Evolutionary conservation across 2,113 vertebrate species (phyloP), one percentile per base, ranked within the genome.

Genomic region (Xenotilapia caudafasciata): DNA sequence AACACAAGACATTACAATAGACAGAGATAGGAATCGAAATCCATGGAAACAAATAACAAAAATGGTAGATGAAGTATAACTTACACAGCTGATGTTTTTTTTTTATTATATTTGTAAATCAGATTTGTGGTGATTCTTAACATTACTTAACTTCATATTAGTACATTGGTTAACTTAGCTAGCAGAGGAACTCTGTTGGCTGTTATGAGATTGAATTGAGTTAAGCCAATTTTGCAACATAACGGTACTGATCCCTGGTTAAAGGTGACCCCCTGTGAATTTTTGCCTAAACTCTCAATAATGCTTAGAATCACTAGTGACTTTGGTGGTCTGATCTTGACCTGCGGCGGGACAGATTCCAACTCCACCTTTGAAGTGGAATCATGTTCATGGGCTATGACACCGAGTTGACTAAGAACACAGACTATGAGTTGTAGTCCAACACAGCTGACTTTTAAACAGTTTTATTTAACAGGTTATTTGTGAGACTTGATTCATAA

Each of bases 71-170:
- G 68, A 73, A 73, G 68, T 15, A 26, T 26, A 73, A 45, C 38
- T 45, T 73, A 26, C 38, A 73, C 8, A 21, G 13, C 5, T 9
- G 13, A 73, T 42, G 2, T 0, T 9, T 55, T 23, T 13, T 9
- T 1, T 2, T 0, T 1, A 10, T 26, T 26, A 13, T 73, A 10
- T 15, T 26, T 42, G 38, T 73, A 45, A 73, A 73, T 73, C 38
- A 73, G n/a, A 73, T 45, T 45, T 45, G 8, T 26, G 13, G 38
- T 45, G 8, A 73, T 73, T 45, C n/a, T 42, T 70, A 15, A 9
- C 65, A 42, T 70, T 70, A 70, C n/a, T 23, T 45, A 73, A 42
- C 12, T 15, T 70, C 33, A 38, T 65, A 65, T 65, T 65, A 65
- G 33, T 45, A 26, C 65, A 70, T 9, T 70, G 38, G 38, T 14